These are phyloP conservation scores for Ctenosaura bakeri DNA, from an alignment of 2,797 vertebrate genomes.

Conservation along the genomic window DNA sequence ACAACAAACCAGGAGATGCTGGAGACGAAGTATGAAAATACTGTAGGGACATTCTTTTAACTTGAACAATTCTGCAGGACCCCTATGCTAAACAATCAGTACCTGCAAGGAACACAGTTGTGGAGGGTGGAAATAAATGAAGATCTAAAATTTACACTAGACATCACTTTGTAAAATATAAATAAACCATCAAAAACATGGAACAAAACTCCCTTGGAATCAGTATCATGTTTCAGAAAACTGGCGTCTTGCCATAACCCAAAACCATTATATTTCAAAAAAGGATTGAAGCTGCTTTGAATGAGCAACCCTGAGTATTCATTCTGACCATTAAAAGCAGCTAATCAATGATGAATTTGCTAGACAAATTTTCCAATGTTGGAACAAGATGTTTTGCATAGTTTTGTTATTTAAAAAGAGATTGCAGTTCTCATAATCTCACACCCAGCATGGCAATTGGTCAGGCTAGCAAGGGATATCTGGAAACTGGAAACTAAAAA, in stretches of 20 bases:
- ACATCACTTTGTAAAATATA: constrained; percentile 13
- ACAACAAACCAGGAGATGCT: constrained; percentile 32
- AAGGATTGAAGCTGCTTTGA: background rate
- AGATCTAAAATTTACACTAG: constrained; percentile 5
- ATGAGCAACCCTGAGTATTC: background rate
- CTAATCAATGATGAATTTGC: background rate
- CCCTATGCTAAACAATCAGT: background rate
- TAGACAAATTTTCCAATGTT: background rate
- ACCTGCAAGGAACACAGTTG: background rate
- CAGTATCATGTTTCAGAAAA: background rate
- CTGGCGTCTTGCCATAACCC: background rate
- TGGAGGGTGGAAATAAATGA: background rate
- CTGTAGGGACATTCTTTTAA: constrained; percentile 9
- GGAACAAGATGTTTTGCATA: no score
- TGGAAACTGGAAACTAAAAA: no score
- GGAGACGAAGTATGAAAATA: background rate
- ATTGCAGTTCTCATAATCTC: background rate
- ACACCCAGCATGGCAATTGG: background rate
- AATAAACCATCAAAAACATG: constrained; percentile 14
- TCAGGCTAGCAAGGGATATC: no score
- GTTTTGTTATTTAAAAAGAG: background rate
- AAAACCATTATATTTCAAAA: background rate
- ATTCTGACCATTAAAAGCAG: background rate
- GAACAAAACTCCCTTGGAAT: constrained; percentile 8
- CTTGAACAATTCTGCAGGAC: constrained; percentile 26